phyloP scores from a whole-genome alignment of 2,888 invertebrate species.

The Platerodrilus igneus region DNA sequence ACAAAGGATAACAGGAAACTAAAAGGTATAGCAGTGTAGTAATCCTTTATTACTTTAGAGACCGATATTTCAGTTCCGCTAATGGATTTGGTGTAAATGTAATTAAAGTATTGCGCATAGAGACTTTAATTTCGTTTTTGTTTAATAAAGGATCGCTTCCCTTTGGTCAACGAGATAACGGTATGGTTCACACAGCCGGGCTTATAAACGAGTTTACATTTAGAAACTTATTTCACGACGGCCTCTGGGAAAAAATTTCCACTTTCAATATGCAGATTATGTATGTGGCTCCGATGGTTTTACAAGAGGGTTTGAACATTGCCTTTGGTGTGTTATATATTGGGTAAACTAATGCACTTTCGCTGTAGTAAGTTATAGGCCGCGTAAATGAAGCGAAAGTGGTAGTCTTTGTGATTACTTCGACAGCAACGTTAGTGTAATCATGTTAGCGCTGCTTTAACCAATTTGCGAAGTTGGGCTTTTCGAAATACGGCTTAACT shows the following conservation, averaged over 20 bases:
- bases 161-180: constrained; percentile 8
- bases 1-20: constrained; percentile 2
- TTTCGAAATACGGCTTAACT: constrained; percentile 31
- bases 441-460: constrained; percentile 31
- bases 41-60: too few species aligned
- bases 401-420: constrained; percentile 31
- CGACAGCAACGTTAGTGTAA: constrained; percentile 31
- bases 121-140: constrained; percentile 6
- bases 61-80: constrained; percentile 5
- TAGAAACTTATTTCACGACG: constrained; percentile 19
- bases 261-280: constrained; percentile 26
- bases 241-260: constrained; percentile 25
- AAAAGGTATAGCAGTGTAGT: too few species aligned
- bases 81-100: constrained; percentile 11
- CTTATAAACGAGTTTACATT: constrained; percentile 21
- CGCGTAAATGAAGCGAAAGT: constrained; percentile 31
- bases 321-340: constrained; percentile 24
- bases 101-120: constrained; percentile 14
- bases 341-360: constrained; percentile 30
- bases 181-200: constrained; percentile 11
- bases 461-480: constrained; percentile 30
- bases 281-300: constrained; percentile 23
- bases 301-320: too few species aligned
- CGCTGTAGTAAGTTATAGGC: constrained; percentile 30
- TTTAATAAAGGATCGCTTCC: constrained; percentile 7